phyloP scores from a whole-genome alignment of 2,888 invertebrate genomes.

The Lissonota sp. region DNA sequence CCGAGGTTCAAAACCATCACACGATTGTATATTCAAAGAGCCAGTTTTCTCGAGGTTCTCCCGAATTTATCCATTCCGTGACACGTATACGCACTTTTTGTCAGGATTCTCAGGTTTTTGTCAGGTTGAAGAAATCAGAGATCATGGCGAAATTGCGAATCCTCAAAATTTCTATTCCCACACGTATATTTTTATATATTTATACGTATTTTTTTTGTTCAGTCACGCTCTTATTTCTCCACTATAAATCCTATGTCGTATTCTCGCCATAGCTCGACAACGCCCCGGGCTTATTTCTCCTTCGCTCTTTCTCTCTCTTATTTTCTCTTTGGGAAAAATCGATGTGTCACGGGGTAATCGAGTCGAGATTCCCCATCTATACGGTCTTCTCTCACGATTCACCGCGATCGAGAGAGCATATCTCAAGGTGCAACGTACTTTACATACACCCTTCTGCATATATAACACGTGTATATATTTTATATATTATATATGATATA shows the following conservation, averaged over 20 bases:
- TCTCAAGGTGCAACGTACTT: neutral
- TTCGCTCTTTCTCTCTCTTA: conserved; percentile 12
- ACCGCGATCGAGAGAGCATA: conserved; percentile 27
- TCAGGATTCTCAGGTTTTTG: neutral
- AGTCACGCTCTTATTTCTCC: conserved; percentile 1
- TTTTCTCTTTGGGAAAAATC: conserved; percentile 27
- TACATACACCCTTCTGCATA: neutral
- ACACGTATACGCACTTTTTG: neutral
- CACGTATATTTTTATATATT: conserved; percentile 1
- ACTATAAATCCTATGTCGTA: conserved; percentile 16
- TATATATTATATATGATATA: neutral
- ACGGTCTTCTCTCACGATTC: conserved; percentile 41
- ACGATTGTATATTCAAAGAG: neutral
- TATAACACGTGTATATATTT: neutral
- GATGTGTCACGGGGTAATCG: conserved; percentile 58
- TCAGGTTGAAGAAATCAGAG: neutral
- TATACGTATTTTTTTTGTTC: conserved; percentile 34
- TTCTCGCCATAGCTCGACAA: conserved; percentile 22
- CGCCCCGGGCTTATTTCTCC: conserved; percentile 5
- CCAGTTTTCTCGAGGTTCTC: conserved; percentile 19
- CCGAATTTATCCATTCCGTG: neutral
- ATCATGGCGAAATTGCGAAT: conserved; percentile 14
- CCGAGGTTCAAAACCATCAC: conserved; percentile 1
- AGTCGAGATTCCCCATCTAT: conserved; percentile 50
- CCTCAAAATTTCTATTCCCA: conserved; percentile 3